A percentile compares a stretch with the other conserved stretches of the same genome.
These are phyloP conservation scores for Cyrtonyx montezumae DNA, from an alignment of 2,113 vertebrate species.

Conservation along the genomic window DNA sequence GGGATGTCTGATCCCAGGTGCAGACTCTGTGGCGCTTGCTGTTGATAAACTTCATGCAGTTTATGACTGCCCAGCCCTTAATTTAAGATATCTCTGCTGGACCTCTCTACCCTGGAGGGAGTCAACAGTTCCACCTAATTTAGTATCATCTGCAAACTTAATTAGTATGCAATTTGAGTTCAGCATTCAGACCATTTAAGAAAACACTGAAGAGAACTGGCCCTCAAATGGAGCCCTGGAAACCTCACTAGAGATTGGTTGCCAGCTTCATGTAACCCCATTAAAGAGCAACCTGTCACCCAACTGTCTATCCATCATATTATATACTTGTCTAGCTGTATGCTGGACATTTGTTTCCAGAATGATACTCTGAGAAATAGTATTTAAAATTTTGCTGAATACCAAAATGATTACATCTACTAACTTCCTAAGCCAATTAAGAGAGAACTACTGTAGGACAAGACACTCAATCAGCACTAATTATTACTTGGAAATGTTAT, in stretches of 20 bases:
- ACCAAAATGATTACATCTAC: not conserved
- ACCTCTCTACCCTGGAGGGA: not conserved
- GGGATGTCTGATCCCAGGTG: not conserved
- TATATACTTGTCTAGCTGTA: not conserved
- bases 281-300: not conserved
- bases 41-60: not conserved
- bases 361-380: not conserved
- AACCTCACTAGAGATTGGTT: not conserved
- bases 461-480: not conserved
- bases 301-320: not conserved
- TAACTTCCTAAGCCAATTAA: not conserved
- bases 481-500: not conserved
- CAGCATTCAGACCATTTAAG: not conserved
- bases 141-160: not conserved
- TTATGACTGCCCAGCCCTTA: not conserved
- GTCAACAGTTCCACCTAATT: not conserved
- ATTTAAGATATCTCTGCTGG: not conserved
- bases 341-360: not conserved
- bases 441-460: fast-evolving
- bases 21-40: not conserved
- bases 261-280: not conserved
- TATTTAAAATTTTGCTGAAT: not conserved
- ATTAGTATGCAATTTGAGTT: not conserved
- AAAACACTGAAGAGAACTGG: not conserved
- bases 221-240: not conserved